Evolutionary conservation across 2,797 vertebrate genomes (phyloP).

Genomic region (Phylloscopus collybita): DNA sequence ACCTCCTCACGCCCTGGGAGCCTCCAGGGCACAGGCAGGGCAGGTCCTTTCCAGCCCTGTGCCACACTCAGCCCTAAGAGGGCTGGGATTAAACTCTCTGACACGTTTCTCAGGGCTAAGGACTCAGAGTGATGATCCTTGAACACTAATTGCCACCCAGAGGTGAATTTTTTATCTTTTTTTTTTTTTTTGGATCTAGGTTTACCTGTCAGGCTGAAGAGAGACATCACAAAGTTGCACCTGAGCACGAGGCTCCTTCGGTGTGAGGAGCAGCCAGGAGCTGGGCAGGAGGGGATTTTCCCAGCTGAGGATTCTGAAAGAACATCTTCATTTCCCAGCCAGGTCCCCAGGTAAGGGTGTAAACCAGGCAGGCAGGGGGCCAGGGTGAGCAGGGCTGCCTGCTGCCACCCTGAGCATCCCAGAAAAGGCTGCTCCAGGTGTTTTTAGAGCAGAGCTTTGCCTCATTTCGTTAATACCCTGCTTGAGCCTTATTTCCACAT

Average conservation of each 20-base stretch:
- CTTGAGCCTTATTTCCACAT: no score
- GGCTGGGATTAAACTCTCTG: neutral
- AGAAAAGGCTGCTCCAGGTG: neutral
- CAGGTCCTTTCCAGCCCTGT: neutral
- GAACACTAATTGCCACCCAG: neutral
- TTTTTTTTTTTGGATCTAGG: neutral
- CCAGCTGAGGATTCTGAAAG: neutral
- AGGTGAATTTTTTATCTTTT: neutral
- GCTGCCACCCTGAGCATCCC: neutral
- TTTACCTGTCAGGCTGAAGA: neutral
- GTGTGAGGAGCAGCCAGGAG: neutral
- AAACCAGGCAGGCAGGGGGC: neutral
- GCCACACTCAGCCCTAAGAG: neutral
- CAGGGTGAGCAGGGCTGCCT: neutral
- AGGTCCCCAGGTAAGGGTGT: neutral
- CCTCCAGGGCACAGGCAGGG: neutral
- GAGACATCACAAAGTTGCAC: neutral
- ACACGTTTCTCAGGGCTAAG: neutral
- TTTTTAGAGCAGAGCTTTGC: neutral
- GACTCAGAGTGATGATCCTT: neutral
- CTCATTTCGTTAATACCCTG: neutral
- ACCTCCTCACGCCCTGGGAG: accelerated
- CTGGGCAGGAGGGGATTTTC: neutral
- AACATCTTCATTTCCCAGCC: neutral
- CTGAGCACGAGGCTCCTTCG: neutral